phyloP scores from a whole-genome alignment of 2,888 invertebrate genomes.

The Drosophila imparisetae region DNA sequence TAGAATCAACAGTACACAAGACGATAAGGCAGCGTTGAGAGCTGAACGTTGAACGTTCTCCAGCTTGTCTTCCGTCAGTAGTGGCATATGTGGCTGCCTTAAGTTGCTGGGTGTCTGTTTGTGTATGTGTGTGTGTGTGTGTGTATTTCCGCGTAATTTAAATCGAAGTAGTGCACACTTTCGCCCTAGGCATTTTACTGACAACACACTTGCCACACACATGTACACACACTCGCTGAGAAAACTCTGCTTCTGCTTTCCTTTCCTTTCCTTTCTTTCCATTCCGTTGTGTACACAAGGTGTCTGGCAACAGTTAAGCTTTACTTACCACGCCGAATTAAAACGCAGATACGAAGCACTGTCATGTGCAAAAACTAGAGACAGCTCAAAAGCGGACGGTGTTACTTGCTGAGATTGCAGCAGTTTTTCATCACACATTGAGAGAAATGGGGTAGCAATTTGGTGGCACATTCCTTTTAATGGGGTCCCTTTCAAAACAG shows the following conservation, averaged over 20 bases:
- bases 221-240: conserved; percentile 30
- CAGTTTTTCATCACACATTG: conserved; percentile 25
- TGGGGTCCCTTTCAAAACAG: not conserved
- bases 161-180: conserved; percentile 81
- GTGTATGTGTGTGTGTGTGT: conserved; percentile 21
- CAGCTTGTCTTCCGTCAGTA: conserved; percentile 38
- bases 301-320: conserved; percentile 78
- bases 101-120: not conserved
- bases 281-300: conserved; percentile 64
- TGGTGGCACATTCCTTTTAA: not conserved
- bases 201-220: conserved; percentile 71
- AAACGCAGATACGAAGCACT: conserved; percentile 30
- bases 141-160: conserved; percentile 74
- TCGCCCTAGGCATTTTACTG: conserved; percentile 77
- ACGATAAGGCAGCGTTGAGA: conserved; percentile 22
- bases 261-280: conserved; percentile 8
- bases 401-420: conserved; percentile 73
- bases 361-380: conserved; percentile 7
- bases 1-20: conserved; percentile 44
- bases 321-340: conserved; percentile 72
- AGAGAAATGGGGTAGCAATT: conserved; percentile 6
- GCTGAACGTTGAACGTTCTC: conserved; percentile 29
- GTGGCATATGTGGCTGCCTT: conserved; percentile 9
- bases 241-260: conserved; percentile 19
- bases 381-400: conserved; percentile 31